Evolutionary conservation across 2,113 vertebrate genomes (phyloP).

Genomic region (Leiothrix lutea): DNA sequence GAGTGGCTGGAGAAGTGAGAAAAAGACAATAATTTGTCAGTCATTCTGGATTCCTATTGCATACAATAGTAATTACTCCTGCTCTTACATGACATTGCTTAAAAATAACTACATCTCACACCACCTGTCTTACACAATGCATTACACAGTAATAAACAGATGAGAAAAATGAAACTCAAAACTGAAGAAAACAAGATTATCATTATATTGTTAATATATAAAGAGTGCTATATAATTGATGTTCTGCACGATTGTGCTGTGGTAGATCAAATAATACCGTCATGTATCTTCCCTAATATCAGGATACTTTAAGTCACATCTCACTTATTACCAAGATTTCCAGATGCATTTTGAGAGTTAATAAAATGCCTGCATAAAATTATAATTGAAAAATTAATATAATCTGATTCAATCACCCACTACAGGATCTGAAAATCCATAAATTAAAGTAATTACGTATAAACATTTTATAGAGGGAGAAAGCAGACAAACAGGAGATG

Average conservation of each 20-base stretch:
- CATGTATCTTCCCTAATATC: background rate
- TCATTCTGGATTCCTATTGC: background rate
- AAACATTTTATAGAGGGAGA: background rate
- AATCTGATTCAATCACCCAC: background rate
- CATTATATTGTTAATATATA: background rate
- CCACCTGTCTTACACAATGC: background rate
- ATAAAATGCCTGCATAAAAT: background rate
- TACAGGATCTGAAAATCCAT: background rate
- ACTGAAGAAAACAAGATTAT: background rate
- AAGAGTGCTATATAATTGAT: background rate
- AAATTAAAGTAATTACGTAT: background rate
- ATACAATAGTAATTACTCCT: background rate
- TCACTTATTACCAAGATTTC: background rate
- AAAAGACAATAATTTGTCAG: background rate
- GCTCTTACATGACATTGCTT: background rate
- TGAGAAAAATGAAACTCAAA: background rate
- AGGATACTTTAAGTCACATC: background rate
- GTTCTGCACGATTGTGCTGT: background rate
- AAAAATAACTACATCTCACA: background rate
- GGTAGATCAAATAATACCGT: background rate
- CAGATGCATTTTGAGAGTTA: background rate
- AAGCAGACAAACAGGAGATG: background rate
- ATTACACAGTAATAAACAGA: background rate
- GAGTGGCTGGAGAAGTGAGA: background rate
- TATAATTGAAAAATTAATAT: constrained; percentile 6